These are phyloP conservation scores for Adelognathus sp. DNA, from an alignment of 2,888 invertebrate genomes.

Conservation along the genomic window DNA sequence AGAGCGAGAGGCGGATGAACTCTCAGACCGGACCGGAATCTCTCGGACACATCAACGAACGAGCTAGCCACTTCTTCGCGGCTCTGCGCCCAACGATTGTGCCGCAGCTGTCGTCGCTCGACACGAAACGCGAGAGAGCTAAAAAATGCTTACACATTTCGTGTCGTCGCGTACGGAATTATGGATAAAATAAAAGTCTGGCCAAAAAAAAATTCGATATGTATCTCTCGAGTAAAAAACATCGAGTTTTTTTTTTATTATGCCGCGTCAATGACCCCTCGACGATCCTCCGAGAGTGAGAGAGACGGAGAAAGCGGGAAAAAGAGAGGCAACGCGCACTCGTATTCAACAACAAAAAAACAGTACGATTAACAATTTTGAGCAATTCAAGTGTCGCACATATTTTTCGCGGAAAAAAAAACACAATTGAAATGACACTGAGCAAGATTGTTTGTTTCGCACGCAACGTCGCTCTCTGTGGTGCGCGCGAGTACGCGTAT, in stretches of 20 bases:
- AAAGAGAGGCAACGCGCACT: too few relatives aligned
- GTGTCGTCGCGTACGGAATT: not conserved
- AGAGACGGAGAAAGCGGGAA: too few relatives aligned
- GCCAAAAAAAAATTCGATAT: too few relatives aligned
- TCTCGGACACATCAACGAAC: not conserved
- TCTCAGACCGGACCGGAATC: conserved; percentile 9
- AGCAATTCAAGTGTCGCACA: too few relatives aligned
- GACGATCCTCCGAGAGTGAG: too few relatives aligned
- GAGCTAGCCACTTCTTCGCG: not conserved
- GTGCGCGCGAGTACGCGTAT: not conserved
- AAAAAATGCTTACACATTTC: not conserved
- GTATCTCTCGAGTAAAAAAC: too few relatives aligned
- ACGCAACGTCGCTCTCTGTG: not conserved
- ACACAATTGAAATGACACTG: too few relatives aligned
- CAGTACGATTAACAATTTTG: too few relatives aligned
- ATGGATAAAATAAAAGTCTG: not conserved
- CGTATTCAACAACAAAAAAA: too few relatives aligned
- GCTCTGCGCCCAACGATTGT: not conserved
- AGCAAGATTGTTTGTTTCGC: not conserved
- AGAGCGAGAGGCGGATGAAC: not conserved
- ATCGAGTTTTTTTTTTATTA: too few relatives aligned
- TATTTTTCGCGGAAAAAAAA: too few relatives aligned
- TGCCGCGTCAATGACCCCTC: too few relatives aligned
- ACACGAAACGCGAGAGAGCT: not conserved
- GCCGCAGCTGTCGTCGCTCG: not conserved